Evolutionary conservation across 2,888 invertebrate species (phyloP).

Genomic region (Patella depressa): DNA sequence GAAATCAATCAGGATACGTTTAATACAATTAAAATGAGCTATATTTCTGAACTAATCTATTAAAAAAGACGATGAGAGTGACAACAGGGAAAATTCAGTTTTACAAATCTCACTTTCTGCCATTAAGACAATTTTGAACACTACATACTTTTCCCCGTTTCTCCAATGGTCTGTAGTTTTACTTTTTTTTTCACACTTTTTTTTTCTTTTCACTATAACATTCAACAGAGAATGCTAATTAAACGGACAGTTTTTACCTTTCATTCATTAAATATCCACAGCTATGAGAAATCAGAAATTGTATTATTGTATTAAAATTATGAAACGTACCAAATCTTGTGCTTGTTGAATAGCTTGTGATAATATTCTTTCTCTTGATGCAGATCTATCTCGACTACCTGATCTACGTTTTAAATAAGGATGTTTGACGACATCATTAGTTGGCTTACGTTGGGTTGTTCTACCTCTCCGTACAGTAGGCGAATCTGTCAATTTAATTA

Average conservation of each 20-base stretch:
- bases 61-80: too few relatives aligned
- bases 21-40: too few relatives aligned
- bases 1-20: background rate
- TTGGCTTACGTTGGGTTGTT: background rate
- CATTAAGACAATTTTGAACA: too few relatives aligned
- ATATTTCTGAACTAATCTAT: too few relatives aligned
- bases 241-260: background rate
- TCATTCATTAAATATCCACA: background rate
- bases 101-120: too few relatives aligned
- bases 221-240: too few relatives aligned
- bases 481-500: background rate
- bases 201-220: too few relatives aligned
- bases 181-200: too few relatives aligned
- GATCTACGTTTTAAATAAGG: slow-evolving; percentile 4
- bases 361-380: slow-evolving; percentile 2
- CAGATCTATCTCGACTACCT: background rate
- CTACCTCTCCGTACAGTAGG: background rate
- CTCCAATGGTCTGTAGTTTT: too few relatives aligned
- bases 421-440: background rate
- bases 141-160: too few relatives aligned
- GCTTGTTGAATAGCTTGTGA: slow-evolving; percentile 3
- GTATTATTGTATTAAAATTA: too few relatives aligned
- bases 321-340: background rate
- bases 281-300: background rate
- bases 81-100: too few relatives aligned